These are phyloP conservation scores for Seira musarum DNA, from an alignment of 2,888 invertebrate species.

Conservation along the genomic window DNA sequence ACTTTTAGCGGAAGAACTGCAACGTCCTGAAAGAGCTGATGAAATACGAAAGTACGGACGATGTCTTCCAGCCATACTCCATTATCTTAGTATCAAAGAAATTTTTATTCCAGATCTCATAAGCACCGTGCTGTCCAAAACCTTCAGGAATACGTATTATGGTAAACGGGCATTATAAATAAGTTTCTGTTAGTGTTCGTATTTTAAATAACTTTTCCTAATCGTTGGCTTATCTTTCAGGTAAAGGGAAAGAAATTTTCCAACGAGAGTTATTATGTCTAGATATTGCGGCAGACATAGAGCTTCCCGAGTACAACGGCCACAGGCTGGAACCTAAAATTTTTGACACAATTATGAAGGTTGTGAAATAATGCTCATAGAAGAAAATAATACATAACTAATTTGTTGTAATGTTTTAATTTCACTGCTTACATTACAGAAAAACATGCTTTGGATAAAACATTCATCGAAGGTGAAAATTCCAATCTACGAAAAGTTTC, in stretches of 20 bases:
- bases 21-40: slow-evolving; percentile 74
- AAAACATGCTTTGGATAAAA: slow-evolving; percentile 60
- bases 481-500: slow-evolving; percentile 76
- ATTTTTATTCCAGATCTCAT: slow-evolving; percentile 78
- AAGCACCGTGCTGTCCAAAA: slow-evolving; percentile 75
- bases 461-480: slow-evolving; percentile 71
- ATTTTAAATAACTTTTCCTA: too few species aligned
- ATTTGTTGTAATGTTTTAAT: not conserved
- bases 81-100: slow-evolving; percentile 77
- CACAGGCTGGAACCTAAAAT: slow-evolving; percentile 75
- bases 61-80: slow-evolving; percentile 77
- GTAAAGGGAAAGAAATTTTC: slow-evolving; percentile 63
- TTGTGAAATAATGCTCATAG: slow-evolving; percentile 54
- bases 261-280: slow-evolving; percentile 79
- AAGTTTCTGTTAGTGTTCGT: too few species aligned
- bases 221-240: too few species aligned
- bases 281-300: slow-evolving; percentile 78
- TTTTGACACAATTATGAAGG: slow-evolving; percentile 76
- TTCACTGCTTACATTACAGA: too few species aligned
- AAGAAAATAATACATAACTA: not conserved
- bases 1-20: slow-evolving; percentile 74
- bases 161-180: slow-evolving; percentile 72
- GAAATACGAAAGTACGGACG: slow-evolving; percentile 78
- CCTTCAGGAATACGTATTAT: slow-evolving; percentile 77
- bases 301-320: slow-evolving; percentile 77